phyloP scores from a whole-genome alignment of 2,888 invertebrate species.

The Cyrtodaria siliqua region DNA sequence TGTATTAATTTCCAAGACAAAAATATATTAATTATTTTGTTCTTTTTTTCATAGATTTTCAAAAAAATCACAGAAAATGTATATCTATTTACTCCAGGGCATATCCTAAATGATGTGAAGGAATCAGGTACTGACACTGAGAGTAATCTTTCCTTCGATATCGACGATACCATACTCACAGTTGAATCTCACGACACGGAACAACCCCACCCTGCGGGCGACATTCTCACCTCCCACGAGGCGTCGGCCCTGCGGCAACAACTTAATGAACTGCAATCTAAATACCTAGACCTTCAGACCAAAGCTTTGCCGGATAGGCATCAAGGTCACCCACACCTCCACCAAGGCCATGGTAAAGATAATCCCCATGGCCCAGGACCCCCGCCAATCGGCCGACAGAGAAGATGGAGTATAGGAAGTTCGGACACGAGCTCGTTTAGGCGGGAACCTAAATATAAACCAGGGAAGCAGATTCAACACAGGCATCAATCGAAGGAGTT shows the following conservation, averaged over 20 bases:
- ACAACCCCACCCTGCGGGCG: constrained; percentile 57
- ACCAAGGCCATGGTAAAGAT: constrained; percentile 23
- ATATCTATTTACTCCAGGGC: constrained; percentile 61
- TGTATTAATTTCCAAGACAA: no score
- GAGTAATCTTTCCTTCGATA: constrained; percentile 77
- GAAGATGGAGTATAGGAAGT: constrained; percentile 80
- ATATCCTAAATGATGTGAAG: constrained; percentile 59
- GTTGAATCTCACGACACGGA: constrained; percentile 75
- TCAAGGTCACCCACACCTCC: constrained; percentile 13
- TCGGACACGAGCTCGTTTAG: constrained; percentile 78
- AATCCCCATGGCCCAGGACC: constrained; percentile 34
- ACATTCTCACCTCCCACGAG: constrained; percentile 54
- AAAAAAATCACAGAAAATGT: no score
- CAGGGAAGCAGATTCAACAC: constrained; percentile 60
- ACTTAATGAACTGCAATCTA: constrained; percentile 78
- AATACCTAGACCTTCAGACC: constrained; percentile 79
- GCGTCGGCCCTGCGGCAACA: constrained; percentile 70
- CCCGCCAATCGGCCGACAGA: constrained; percentile 56
- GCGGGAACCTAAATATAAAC: constrained; percentile 62
- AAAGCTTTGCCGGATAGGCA: constrained; percentile 72
- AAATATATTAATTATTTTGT: no score
- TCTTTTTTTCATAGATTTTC: no score
- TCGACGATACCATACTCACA: constrained; percentile 79
- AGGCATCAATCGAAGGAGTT: constrained; percentile 62
- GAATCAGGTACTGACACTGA: constrained; percentile 75